Conservation (phyloP, 2,888 invertebrate species). For the Cephus pygmeus region DNA sequence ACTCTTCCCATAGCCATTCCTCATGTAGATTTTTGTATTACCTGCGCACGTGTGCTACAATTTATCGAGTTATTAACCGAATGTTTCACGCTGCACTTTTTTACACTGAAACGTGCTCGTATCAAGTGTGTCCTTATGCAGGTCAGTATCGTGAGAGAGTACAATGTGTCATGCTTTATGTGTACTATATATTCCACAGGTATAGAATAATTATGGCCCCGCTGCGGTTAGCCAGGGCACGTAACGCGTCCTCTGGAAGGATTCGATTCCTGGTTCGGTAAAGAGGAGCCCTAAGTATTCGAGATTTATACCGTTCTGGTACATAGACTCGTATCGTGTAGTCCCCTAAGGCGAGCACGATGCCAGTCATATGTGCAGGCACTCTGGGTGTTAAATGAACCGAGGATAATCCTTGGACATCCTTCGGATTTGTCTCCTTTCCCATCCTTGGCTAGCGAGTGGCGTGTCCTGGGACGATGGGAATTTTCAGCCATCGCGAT, state of each 20-base stretch:
- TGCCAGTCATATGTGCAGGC: constrained; percentile 2
- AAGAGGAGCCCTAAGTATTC: no score
- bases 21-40: neutral
- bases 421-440: neutral
- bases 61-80: constrained; percentile 43
- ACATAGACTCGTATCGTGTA: neutral
- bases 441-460: no score
- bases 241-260: neutral
- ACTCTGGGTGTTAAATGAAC: constrained; percentile 8
- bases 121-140: constrained; percentile 35
- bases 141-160: constrained; percentile 40
- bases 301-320: no score
- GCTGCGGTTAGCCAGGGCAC: neutral
- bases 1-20: no score
- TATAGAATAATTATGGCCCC: neutral
- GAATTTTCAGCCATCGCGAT: no score
- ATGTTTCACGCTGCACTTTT: constrained; percentile 38
- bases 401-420: neutral
- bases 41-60: constrained; percentile 9
- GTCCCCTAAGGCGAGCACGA: constrained; percentile 1
- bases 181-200: neutral
- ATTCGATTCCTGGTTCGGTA: neutral
- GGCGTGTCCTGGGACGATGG: no score
- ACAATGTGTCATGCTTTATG: neutral
- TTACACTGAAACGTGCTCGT: constrained; percentile 36